phyloP scores from a whole-genome alignment of 1,140 invertebrate species.

The Aplysia californica region DNA sequence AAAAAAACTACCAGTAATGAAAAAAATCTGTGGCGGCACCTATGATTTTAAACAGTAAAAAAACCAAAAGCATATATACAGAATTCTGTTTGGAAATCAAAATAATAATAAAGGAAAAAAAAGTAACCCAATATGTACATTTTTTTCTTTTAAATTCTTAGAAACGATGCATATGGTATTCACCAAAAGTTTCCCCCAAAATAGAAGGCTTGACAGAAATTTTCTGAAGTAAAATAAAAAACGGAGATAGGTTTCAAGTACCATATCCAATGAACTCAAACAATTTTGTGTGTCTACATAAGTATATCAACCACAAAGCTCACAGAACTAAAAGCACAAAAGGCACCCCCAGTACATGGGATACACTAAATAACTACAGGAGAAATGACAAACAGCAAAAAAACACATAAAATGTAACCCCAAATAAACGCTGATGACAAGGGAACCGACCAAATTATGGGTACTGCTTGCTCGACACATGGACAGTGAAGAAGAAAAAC shows the following conservation, averaged over 20 bases:
- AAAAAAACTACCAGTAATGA: no score
- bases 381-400: constrained; percentile 24
- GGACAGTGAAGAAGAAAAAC: constrained; percentile 28
- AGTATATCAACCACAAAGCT: not conserved
- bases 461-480: constrained; percentile 28
- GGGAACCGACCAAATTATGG: constrained; percentile 24
- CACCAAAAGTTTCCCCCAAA: not conserved
- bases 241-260: not conserved
- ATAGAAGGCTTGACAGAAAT: not conserved
- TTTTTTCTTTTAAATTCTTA: not conserved
- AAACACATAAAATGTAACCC: constrained; percentile 4
- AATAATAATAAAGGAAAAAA: no score
- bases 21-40: no score
- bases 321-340: constrained; percentile 9
- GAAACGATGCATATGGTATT: not conserved
- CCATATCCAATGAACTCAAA: not conserved
- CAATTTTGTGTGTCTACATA: no score
- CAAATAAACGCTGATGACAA: constrained; percentile 4
- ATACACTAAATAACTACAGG: constrained; percentile 21
- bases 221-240: not conserved
- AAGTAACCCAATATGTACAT: no score
- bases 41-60: no score
- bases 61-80: no score
- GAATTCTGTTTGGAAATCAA: no score
- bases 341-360: constrained; percentile 12